Conservation (phyloP, 2,888 invertebrate species). For the Acronicta psi region DNA sequence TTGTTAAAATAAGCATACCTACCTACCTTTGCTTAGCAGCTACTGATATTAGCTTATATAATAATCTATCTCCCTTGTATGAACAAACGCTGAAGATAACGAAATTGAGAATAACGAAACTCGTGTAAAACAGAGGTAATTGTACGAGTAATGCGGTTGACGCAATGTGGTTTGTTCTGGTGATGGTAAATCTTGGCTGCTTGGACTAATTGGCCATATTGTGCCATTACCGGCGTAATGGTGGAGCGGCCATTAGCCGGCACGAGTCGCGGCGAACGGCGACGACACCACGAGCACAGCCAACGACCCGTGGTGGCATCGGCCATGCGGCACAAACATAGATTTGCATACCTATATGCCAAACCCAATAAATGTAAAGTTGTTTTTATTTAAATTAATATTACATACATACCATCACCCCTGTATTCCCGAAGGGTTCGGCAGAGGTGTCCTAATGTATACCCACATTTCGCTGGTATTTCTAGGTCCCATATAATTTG, state of each 20-base stretch:
- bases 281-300: constrained; percentile 60
- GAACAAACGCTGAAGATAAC: constrained; percentile 23
- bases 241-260: constrained; percentile 63
- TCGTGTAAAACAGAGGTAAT: constrained; percentile 64
- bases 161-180: constrained; percentile 67
- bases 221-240: constrained; percentile 70
- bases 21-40: too few species aligned
- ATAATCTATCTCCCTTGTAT: not conserved
- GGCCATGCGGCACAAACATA: constrained; percentile 22
- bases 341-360: constrained; percentile 55
- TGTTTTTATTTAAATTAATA: constrained; percentile 19
- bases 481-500: too few species aligned
- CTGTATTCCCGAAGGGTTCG: too few species aligned
- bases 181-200: constrained; percentile 69
- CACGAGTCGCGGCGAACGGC: constrained; percentile 67
- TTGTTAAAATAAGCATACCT: not conserved
- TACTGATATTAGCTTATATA: too few species aligned
- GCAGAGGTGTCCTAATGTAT: too few species aligned
- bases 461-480: too few species aligned
- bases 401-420: too few species aligned
- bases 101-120: constrained; percentile 57
- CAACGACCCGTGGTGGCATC: constrained; percentile 46
- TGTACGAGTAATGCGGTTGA: constrained; percentile 72
- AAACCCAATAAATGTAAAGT: constrained; percentile 42
- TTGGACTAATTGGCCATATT: constrained; percentile 79